Base-by-base conservation (phyloP, 1,140 invertebrate genomes). In the Mya arenaria region DNA sequence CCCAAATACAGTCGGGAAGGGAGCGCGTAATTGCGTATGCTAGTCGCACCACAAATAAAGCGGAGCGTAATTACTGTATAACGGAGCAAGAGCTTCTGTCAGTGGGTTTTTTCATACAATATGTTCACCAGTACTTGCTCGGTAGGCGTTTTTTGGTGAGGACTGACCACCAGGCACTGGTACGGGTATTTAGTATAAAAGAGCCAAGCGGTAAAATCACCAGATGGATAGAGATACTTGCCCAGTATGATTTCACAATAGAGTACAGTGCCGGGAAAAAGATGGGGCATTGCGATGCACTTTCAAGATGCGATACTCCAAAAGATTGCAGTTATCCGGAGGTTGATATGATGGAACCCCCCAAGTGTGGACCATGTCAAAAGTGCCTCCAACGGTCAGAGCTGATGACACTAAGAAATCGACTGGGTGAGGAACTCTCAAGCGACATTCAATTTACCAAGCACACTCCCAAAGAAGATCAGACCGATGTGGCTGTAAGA, bases 61-160 rank as follows among this genome's bases (percentile, higher is more conserved):
- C 92, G 15, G 92, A 95, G 87, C 80, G 87, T 77, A 92, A 93
- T 15, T 95, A 95, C 85, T 88, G 87, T 60, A 73, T 77, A 4
- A 87, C 85, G 23, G 1, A 63, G 10, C 83, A 81, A 48, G 82
- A 88, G 73, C 48, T 87, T 5, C 74, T 86, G 10, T 84, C 86
- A 41, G 72, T 83, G 17, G 52, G 72, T 17, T 41, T 28, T 23
- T 79, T 41, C 23, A 32, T 85, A 13, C 63, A 84, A 56, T 37
- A 84, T 19, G 87, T 88, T 63, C 39, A 78, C 17, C 62, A 65
- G 28, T 88, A 87, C 63, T 52, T 89, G 17, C 66, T 78, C 28
- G 87, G 89, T 13, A 23, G 66, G 69, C 41, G 60, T 13, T 84
- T 89, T 34, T 25, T 78, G 0, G 32, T 90, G 0, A 32, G 69